Evolutionary conservation across 2,797 vertebrate species (phyloP).

Genomic region (Lepus oiostolus): DNA sequence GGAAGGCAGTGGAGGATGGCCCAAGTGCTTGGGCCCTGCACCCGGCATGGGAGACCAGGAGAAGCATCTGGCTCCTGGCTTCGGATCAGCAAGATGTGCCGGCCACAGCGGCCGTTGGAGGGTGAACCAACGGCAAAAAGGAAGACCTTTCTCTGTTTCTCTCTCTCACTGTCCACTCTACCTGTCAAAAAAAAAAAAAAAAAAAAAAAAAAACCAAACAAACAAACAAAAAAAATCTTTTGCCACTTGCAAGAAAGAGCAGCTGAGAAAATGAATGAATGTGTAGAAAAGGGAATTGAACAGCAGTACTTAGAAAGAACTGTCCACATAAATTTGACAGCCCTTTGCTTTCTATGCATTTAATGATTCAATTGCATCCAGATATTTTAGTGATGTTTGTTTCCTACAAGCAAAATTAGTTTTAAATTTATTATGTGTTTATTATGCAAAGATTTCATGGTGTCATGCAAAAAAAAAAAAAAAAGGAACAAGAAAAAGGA

Average conservation of each 20-base stretch:
- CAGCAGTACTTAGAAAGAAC: not conserved
- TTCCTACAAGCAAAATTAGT: constrained; percentile 23
- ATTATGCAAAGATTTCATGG: not conserved
- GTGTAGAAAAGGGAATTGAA: not conserved
- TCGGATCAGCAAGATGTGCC: too few species aligned
- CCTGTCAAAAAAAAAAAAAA: too few species aligned
- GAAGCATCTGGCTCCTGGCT: too few species aligned
- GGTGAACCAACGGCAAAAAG: too few species aligned
- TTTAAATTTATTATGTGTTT: constrained; percentile 33
- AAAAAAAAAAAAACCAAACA: too few species aligned
- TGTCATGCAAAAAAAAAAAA: not conserved
- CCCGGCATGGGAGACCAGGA: too few species aligned
- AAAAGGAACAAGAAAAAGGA: not conserved
- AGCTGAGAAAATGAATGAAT: not conserved
- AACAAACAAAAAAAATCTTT: not conserved
- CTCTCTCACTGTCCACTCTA: too few species aligned
- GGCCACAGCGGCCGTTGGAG: too few species aligned
- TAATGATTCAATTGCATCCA: constrained; percentile 8
- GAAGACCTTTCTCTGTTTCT: too few species aligned
- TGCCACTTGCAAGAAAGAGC: not conserved
- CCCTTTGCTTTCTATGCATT: not conserved
- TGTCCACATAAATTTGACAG: not conserved
- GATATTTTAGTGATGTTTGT: not conserved
- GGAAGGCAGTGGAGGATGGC: too few species aligned
- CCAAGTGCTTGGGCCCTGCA: too few species aligned